Base-by-base conservation (phyloP, 2,113 vertebrate species). In the Rhinolophus sinicus region DNA sequence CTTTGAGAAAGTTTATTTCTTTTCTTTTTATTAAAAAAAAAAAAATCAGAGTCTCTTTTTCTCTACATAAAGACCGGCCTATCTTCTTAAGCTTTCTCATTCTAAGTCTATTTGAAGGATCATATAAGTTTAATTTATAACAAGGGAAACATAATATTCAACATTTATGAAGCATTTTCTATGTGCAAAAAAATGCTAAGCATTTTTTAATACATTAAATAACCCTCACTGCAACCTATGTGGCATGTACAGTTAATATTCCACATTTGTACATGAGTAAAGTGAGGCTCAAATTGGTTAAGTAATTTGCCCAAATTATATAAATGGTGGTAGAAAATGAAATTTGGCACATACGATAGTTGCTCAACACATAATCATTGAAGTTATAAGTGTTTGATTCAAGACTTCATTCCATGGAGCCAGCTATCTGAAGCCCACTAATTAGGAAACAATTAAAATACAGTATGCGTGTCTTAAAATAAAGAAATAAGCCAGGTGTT, bases 391-490 rank as follows among this genome's bases (percentile, higher is more conserved):
- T 86, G 13, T 88, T 94, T 96, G 35, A 83, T n/a, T 93, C 5
- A 26, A 40, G 28, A 93, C 21, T 75, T 28, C 35, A 38, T 88
- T 80, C 44, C 56, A 50, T 44, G 50, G 26, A 77, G 12, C 35
- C 40, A 44, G 40, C n/a, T n/a, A 44, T 44, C 70, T 22, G n/a
- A 90, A 73, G 30, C 56, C 19, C 10, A 77, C 28, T 92, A 44
- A 47, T 76, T 77, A 94, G 52, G 24, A 87, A 94, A 62, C 50
- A 84, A 65, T 40, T 85, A 75, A 89, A 89, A 58, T 85, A 30
- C n/a, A 83, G 73, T 67, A 3, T 88, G 15, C 75, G 24, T 54
- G 19, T 90, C 40, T 90, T 88, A 73, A 72, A 62, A 72, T 64
- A 80, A 85, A 82, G 30, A 91, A 76, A 88, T 54, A 56, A 77